A percentile compares a stretch with the other conserved stretches of the same genome.
These are phyloP conservation scores for Agrotis ipsilon DNA, from an alignment of 2,888 invertebrate species.

Conservation along the genomic window DNA sequence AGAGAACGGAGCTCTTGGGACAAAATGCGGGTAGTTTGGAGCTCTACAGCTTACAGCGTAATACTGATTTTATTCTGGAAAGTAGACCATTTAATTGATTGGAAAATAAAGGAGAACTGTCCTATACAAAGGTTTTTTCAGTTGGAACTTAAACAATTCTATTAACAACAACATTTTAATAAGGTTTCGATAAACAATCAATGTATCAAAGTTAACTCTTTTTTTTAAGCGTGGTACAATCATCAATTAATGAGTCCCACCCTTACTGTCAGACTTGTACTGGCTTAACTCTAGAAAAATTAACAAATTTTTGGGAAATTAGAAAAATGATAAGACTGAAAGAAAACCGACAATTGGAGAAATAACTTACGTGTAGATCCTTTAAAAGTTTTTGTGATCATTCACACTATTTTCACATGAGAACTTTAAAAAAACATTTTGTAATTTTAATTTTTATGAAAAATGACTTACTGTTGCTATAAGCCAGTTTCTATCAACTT, in stretches of 20 bases:
- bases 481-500: neutral
- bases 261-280: no score
- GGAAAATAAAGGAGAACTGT: constrained; percentile 17
- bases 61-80: constrained; percentile 51
- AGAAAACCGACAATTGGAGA: neutral
- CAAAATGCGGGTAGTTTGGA: constrained; percentile 44
- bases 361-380: neutral
- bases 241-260: no score
- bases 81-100: constrained; percentile 51
- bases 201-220: neutral
- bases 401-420: no score
- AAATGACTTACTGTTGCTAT: neutral
- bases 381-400: no score
- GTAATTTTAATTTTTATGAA: no score
- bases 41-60: constrained; percentile 35
- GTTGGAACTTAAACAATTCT: neutral
- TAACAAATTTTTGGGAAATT: neutral
- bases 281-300: no score
- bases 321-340: neutral
- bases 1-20: constrained; percentile 40
- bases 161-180: neutral
- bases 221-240: no score
- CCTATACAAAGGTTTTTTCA: constrained; percentile 3
- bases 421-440: no score
- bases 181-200: neutral